Conservation (phyloP, 2,113 vertebrate species). For the Albula glossodonta region DNA sequence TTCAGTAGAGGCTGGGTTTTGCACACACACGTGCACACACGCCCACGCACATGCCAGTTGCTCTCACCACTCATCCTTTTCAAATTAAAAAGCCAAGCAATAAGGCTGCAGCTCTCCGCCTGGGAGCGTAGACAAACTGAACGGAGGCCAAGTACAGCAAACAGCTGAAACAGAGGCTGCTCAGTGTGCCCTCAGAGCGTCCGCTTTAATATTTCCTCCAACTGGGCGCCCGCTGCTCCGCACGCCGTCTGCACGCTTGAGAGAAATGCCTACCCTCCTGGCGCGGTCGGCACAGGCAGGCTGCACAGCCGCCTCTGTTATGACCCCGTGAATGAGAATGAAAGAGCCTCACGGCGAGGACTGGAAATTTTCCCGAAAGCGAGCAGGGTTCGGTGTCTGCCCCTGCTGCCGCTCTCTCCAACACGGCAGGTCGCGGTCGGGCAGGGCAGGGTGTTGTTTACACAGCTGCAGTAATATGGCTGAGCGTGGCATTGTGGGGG, state of each 20-base stretch:
- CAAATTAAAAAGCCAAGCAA: conserved; percentile 23
- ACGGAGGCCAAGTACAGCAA: conserved; percentile 57
- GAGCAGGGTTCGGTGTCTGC: neutral
- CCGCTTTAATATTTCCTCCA: conserved; percentile 43
- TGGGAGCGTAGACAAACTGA: conserved; percentile 49
- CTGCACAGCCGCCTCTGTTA: neutral
- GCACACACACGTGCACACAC: conserved; percentile 12
- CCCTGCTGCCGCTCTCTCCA: conserved; percentile 49
- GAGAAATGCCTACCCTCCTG: neutral
- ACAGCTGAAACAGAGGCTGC: conserved; percentile 54
- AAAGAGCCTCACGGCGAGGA: neutral
- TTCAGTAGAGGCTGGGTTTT: neutral
- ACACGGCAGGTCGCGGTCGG: conserved; percentile 16
- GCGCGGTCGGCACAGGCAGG: neutral
- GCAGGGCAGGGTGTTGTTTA: conserved; percentile 56
- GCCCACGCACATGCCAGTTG: neutral
- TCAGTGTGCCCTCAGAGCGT: conserved; percentile 43
- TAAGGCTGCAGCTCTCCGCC: conserved; percentile 41
- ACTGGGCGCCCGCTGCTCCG: neutral
- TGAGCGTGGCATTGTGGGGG: conserved; percentile 27
- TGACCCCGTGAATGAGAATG: neutral
- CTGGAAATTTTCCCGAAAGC: too few relatives aligned
- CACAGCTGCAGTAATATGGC: conserved; percentile 62
- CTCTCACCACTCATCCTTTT: neutral
- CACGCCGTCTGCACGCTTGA: neutral